Conservation (phyloP, 2,888 invertebrate genomes). For the Rhogogaster chlorosoma region DNA sequence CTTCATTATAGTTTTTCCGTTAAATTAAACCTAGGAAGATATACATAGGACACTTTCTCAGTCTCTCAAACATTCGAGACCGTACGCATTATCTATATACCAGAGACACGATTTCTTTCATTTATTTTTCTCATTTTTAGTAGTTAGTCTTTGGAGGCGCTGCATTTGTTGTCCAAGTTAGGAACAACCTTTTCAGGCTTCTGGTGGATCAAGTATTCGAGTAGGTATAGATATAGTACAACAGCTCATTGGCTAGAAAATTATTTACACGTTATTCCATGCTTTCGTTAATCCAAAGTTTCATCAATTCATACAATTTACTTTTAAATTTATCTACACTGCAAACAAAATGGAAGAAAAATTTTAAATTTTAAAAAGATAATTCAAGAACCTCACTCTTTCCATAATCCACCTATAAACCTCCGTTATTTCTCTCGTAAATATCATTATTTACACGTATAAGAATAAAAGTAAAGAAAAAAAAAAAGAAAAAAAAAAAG, state of each 20-base stretch:
- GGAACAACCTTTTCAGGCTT: slow-evolving; percentile 73
- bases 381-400: not conserved
- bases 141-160: slow-evolving; percentile 77
- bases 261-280: too few species aligned
- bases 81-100: not conserved
- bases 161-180: slow-evolving; percentile 71
- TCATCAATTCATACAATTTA: too few species aligned
- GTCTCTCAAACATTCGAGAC: not conserved
- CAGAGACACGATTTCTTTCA: not conserved
- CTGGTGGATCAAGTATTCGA: not conserved
- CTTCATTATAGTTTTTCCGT: not conserved
- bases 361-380: not conserved
- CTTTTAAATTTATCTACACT: not conserved
- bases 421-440: not conserved
- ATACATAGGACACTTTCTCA: slow-evolving; percentile 12
- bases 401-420: not conserved
- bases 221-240: not conserved
- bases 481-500: slow-evolving; percentile 20
- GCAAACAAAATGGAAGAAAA: not conserved
- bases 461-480: slow-evolving; percentile 13
- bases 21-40: slow-evolving; percentile 21
- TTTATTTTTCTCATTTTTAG: slow-evolving; percentile 55
- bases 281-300: not conserved
- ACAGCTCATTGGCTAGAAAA: too few species aligned
- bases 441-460: not conserved